phyloP scores from a whole-genome alignment of 2,797 vertebrate species.

The Sebastes iracundus region DNA sequence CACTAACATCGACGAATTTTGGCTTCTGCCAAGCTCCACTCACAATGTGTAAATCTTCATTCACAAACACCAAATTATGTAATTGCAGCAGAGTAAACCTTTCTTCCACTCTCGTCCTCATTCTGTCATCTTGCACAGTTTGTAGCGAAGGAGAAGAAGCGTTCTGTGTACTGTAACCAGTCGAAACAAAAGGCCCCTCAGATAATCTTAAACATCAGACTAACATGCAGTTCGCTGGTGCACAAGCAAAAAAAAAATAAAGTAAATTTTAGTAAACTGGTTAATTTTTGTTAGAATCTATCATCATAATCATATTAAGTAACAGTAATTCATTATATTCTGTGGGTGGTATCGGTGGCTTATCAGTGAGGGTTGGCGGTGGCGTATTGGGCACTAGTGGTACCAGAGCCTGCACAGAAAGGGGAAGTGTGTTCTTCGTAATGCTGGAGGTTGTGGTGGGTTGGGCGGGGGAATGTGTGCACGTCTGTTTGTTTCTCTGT shows the following conservation, averaged over 20 bases:
- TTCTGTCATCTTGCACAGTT: constrained; percentile 71
- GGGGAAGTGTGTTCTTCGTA: constrained; percentile 47
- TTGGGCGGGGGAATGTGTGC: constrained; percentile 18
- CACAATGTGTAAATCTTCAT: constrained; percentile 39
- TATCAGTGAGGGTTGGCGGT: constrained; percentile 24
- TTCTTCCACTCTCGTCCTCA: constrained; percentile 58
- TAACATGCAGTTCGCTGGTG: neutral
- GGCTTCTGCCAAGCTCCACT: neutral
- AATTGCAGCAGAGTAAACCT: constrained; percentile 68
- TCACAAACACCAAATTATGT: constrained; percentile 68
- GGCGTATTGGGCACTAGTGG: constrained; percentile 9
- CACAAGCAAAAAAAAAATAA: neutral
- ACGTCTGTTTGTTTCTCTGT: constrained; percentile 51
- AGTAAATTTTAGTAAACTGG: neutral
- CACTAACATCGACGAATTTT: neutral
- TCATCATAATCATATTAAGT: neutral
- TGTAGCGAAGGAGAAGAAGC: neutral
- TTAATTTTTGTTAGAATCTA: neutral
- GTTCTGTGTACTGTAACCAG: constrained; percentile 24
- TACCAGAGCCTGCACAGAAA: constrained; percentile 39
- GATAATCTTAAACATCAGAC: constrained; percentile 38
- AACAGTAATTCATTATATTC: neutral
- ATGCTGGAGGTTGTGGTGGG: constrained; percentile 40
- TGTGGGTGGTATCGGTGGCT: constrained; percentile 40
- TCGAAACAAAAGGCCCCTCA: constrained; percentile 42